phyloP scores from a whole-genome alignment of 2,888 invertebrate genomes.

The Chamaedrilus cognettii region DNA sequence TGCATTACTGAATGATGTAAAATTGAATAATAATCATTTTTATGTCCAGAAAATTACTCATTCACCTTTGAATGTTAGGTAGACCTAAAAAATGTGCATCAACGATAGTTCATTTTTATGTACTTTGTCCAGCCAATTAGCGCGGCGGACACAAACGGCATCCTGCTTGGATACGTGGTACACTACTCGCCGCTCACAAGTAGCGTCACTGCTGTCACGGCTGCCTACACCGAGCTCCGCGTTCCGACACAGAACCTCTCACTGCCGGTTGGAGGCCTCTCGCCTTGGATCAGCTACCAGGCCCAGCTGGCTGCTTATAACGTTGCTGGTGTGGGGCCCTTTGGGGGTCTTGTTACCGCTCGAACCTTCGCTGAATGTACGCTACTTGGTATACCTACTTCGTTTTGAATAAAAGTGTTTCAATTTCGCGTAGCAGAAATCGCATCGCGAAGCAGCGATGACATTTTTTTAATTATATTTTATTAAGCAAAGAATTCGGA shows the following conservation, averaged over 20 bases:
- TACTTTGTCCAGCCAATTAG: neutral
- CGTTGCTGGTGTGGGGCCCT: neutral
- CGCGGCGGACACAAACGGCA: neutral
- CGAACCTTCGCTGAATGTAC: conserved; percentile 1
- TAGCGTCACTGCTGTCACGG: too few relatives aligned
- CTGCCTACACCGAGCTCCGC: neutral
- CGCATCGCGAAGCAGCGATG: too few relatives aligned
- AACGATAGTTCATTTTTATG: neutral
- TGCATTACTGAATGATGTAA: too few relatives aligned
- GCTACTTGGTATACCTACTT: too few relatives aligned
- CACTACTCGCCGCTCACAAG: neutral
- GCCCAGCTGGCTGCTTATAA: neutral
- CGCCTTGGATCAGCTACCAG: neutral
- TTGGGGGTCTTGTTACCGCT: neutral
- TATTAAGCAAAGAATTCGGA: too few relatives aligned
- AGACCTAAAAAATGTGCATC: too few relatives aligned
- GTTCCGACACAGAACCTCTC: neutral
- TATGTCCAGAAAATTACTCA: too few relatives aligned
- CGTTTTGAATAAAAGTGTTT: too few relatives aligned
- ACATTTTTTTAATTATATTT: too few relatives aligned
- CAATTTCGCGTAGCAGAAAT: too few relatives aligned
- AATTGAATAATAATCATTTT: too few relatives aligned
- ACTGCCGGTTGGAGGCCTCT: neutral
- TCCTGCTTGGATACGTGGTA: neutral
- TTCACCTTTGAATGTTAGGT: neutral